Base-by-base conservation (phyloP, 1,140 invertebrate genomes). In the Trachymyrmex cornetzi region DNA sequence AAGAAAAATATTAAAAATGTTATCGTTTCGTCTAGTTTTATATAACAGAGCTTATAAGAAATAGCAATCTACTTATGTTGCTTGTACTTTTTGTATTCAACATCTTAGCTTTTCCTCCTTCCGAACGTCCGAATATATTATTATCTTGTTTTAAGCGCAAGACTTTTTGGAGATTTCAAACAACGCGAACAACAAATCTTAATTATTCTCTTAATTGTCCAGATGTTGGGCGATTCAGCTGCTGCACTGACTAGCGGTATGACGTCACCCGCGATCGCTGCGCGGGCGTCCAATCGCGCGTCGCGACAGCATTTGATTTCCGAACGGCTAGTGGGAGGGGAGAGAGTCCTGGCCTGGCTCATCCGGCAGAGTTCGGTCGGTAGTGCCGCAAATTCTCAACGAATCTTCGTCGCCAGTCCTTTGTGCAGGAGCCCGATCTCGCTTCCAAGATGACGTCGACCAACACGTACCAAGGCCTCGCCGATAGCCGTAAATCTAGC, bases 361-460 rank as follows among this genome's bases (percentile, higher is more conserved):
- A 53, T 44, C 38, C 38, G 38, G 38, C 38, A 44, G 38, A 44
- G 38, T 44, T 44, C 38, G 38, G 38, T 44, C 38, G 38, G 85
- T 61, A 7, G 89, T 84, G 53, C 66, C 44, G 85, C 63, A 81
- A 90, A 90, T 85, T 71, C 38, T 75, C 5, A 12, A 61, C 53
- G 61, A 81, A 79, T 61, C 67, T 22, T 2, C 61, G 69, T 89
- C 63, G 81, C 86, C 77, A 19, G 66, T 50, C 11, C 22, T 34
- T 16, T 64, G 44, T 77, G 55, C 67, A 61, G 34, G 16, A 87
- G 27, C 30, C 3, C 61, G 81, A 80, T 22, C 30, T 50, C 85
- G n/a, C 66, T 27, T 11, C 57, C 9, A 81, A 64, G 64, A 94
- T 94, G 94, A 94, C 94, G 48, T 94, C 94, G 34, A 94, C 94